Percentiles rank a stretch among this genome's conserved stretches.
phyloP scores from a whole-genome alignment of 2,888 invertebrate species.

The Nomada ruficornis region DNA sequence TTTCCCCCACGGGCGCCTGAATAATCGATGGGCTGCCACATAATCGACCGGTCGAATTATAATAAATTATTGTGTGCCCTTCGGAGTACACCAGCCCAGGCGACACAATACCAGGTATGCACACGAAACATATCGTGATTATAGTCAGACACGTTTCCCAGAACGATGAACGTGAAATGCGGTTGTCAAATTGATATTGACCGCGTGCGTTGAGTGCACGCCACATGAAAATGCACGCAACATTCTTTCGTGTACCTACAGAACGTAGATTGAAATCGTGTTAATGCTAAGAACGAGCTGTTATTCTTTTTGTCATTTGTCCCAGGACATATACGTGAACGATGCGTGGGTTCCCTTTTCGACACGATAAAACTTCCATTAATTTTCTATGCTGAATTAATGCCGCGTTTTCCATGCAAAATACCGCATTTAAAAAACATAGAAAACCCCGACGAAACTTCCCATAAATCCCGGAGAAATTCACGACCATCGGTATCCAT shows the following conservation, averaged over 20 bases:
- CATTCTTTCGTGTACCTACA: constrained; percentile 22
- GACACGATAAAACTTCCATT: no score
- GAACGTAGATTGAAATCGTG: constrained; percentile 14
- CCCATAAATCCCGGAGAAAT: no score
- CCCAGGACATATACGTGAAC: no score
- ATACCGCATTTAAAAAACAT: no score
- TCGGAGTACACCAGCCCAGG: not conserved
- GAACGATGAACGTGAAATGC: constrained; percentile 54
- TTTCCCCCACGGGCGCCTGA: constrained; percentile 3
- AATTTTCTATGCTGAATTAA: no score
- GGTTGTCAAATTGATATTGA: constrained; percentile 49
- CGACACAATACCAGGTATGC: constrained; percentile 2
- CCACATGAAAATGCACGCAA: constrained; percentile 31
- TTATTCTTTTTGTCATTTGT: no score
- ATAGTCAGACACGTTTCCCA: constrained; percentile 28
- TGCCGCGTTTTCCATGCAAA: no score
- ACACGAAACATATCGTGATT: constrained; percentile 17
- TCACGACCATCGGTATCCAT: no score
- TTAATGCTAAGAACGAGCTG: not conserved
- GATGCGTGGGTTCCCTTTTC: no score
- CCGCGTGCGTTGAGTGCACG: constrained; percentile 7
- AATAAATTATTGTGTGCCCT: constrained; percentile 41
- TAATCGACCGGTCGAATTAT: constrained; percentile 28
- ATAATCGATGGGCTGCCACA: constrained; percentile 31
- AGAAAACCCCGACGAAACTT: no score